phyloP scores from a whole-genome alignment of 1,140 invertebrate genomes.

The Diploscapter pachys region DNA sequence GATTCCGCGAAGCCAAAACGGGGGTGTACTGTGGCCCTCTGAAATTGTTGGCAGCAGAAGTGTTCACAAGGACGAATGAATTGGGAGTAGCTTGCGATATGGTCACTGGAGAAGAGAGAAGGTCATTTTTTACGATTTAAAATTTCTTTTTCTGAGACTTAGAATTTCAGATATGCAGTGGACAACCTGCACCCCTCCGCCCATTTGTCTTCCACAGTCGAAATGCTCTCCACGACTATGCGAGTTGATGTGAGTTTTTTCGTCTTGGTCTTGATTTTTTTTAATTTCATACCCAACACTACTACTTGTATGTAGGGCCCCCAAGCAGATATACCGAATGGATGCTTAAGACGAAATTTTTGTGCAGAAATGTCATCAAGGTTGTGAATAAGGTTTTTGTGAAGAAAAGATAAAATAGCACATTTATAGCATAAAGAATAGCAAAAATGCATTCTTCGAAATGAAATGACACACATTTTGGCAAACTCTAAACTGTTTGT shows the following conservation, averaged over 20 bases:
- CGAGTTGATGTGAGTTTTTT: constrained; percentile 66
- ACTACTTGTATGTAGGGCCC: too few species aligned
- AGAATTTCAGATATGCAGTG: constrained; percentile 65
- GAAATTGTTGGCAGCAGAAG: constrained; percentile 89
- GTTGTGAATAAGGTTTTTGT: too few species aligned
- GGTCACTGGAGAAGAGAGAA: constrained; percentile 91
- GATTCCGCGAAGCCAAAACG: constrained; percentile 69
- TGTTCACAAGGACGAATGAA: constrained; percentile 83
- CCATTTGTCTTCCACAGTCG: constrained; percentile 92
- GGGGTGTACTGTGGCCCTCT: constrained; percentile 97
- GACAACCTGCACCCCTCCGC: constrained; percentile 68
- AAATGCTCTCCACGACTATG: constrained; percentile 71
- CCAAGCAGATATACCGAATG: too few species aligned
- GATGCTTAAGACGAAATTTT: too few species aligned
- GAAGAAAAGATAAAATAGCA: too few species aligned
- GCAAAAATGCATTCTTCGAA: too few species aligned
- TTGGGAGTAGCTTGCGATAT: constrained; percentile 72
- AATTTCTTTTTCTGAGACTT: too few species aligned
- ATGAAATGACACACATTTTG: too few species aligned
- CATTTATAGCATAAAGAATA: too few species aligned
- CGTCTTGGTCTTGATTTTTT: not conserved
- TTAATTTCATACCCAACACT: too few species aligned
- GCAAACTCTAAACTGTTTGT: too few species aligned
- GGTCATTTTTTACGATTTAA: constrained; percentile 35
- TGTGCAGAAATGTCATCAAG: too few species aligned